A percentile compares a stretch with the other conserved stretches of the same genome.
phyloP scores from a whole-genome alignment of 2,888 invertebrate species.

The Tribolium freemani region DNA sequence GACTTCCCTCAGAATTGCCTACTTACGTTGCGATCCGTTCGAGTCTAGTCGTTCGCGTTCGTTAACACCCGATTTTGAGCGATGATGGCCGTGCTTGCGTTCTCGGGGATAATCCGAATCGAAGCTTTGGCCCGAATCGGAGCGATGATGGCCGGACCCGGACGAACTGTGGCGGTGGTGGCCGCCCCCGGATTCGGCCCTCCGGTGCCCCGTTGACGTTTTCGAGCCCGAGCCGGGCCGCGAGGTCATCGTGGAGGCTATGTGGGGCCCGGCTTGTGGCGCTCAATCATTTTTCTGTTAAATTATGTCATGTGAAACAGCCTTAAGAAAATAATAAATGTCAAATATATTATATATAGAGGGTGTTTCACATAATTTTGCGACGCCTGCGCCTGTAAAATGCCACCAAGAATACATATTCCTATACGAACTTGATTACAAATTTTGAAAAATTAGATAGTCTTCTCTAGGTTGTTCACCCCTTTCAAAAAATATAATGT shows the following conservation, averaged over 20 bases:
- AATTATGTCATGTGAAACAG: too few species aligned
- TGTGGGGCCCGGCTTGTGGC: conserved; percentile 17
- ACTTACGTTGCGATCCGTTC: conserved; percentile 61
- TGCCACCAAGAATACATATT: too few species aligned
- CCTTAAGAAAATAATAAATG: too few species aligned
- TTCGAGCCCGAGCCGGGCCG: conserved; percentile 59
- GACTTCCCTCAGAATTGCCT: not conserved
- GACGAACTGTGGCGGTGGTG: conserved; percentile 60
- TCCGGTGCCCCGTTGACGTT: conserved; percentile 59
- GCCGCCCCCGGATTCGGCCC: conserved; percentile 62
- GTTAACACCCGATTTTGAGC: conserved; percentile 64
- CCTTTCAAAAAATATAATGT: too few species aligned
- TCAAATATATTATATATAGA: too few species aligned
- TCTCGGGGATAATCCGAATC: conserved; percentile 58
- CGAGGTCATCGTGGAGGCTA: conserved; percentile 55
- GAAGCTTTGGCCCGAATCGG: conserved; percentile 65
- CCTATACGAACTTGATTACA: too few species aligned
- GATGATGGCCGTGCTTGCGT: conserved; percentile 61
- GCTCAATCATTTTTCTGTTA: conserved; percentile 27
- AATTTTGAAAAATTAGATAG: too few species aligned
- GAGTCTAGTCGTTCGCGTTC: conserved; percentile 57
- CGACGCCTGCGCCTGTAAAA: too few species aligned
- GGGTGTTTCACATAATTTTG: too few species aligned
- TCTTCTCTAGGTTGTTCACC: too few species aligned
- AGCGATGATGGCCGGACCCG: conserved; percentile 57